Evolutionary conservation across 2,797 vertebrate species (phyloP).

Genomic region (Lagodon rhomboides): DNA sequence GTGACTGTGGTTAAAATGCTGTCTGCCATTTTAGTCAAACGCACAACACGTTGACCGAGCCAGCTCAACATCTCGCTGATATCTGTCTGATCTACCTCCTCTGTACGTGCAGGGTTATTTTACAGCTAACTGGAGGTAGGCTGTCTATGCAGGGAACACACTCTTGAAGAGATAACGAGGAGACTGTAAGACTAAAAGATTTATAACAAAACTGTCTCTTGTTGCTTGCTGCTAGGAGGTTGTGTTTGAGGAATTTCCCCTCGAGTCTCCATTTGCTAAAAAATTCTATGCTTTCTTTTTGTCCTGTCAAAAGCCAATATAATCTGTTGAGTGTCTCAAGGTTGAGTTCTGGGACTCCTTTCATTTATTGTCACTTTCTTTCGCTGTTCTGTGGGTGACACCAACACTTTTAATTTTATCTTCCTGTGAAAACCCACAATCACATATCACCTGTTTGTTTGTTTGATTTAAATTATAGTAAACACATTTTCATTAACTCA

Average conservation of each 20-base stretch:
- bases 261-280: background rate
- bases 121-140: background rate
- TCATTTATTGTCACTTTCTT: background rate
- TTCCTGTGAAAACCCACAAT: background rate
- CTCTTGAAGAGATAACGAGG: background rate
- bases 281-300: background rate
- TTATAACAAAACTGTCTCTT: background rate
- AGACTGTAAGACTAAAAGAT: background rate
- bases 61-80: background rate
- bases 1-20: constrained; percentile 25
- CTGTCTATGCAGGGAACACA: background rate
- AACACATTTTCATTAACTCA: background rate
- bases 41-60: constrained; percentile 4
- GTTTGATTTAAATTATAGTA: background rate
- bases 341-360: background rate
- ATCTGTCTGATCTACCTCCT: constrained; percentile 25
- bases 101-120: background rate
- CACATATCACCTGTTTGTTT: background rate
- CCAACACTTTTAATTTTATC: background rate
- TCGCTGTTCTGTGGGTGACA: background rate
- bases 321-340: background rate
- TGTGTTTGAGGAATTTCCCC: constrained; percentile 29
- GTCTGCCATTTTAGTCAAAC: background rate
- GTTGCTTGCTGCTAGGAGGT: background rate
- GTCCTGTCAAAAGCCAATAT: background rate